phyloP scores from a whole-genome alignment of 1,140 invertebrate species.

The Anastatus disparis region DNA sequence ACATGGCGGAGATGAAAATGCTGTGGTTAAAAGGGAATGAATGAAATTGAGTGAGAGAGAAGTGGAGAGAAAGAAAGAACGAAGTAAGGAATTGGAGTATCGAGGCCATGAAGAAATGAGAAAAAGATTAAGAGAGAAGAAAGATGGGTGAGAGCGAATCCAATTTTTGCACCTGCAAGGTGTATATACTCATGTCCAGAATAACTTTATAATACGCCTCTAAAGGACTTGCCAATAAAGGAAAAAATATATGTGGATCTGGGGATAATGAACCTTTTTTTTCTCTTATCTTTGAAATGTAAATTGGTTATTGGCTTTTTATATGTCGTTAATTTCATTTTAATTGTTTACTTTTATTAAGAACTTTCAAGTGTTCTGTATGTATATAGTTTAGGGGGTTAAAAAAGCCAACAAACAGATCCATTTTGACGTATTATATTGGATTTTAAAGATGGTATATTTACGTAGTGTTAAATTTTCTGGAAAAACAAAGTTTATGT shows the following conservation, averaged over 20 bases:
- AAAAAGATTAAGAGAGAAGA: neutral
- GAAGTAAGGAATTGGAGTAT: neutral
- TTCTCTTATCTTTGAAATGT: no score
- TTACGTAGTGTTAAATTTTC: no score
- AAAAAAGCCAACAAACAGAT: no score
- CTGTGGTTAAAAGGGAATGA: slow-evolving; percentile 3
- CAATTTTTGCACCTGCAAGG: slow-evolving; percentile 9
- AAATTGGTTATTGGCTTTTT: no score
- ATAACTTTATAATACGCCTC: slow-evolving; percentile 9
- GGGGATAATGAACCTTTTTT: no score
- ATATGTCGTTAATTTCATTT: no score
- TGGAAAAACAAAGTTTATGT: no score
- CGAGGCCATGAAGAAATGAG: neutral
- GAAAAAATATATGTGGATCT: neutral
- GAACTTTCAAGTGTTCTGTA: no score
- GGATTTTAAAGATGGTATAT: no score
- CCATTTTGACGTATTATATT: no score
- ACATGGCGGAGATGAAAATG: neutral
- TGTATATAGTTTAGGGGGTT: no score
- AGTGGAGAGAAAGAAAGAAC: neutral
- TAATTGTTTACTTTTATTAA: no score
- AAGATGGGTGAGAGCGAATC: neutral
- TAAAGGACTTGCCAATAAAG: neutral
- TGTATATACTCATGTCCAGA: neutral
- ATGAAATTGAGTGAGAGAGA: neutral